A percentile compares a stretch with the other conserved stretches of the same genome.
Evolutionary conservation across 2,888 invertebrate genomes (phyloP).

Genomic region (Criorhina ranunculi): DNA sequence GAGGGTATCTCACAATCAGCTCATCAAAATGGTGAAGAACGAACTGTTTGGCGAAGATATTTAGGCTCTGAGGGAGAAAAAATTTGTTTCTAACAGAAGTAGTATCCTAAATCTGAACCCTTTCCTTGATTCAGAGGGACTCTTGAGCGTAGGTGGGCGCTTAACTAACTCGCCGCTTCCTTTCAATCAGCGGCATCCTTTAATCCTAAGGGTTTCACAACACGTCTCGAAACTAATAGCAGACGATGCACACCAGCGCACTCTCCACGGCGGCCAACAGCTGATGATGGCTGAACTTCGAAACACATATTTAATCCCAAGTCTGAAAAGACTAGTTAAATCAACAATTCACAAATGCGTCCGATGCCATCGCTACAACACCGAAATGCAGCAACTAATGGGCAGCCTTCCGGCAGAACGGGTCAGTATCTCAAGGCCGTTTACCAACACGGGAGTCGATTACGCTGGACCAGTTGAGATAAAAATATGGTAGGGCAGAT

Average conservation of each 20-base stretch:
- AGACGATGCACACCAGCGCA: too few relatives aligned
- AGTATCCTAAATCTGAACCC: slow-evolving; percentile 16
- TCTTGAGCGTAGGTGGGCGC: not conserved
- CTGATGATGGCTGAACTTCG: slow-evolving; percentile 29
- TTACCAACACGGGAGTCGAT: slow-evolving; percentile 67
- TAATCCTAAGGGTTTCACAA: not conserved
- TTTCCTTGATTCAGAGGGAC: not conserved
- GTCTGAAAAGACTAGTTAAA: slow-evolving; percentile 5
- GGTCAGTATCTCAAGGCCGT: slow-evolving; percentile 51
- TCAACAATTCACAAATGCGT: slow-evolving; percentile 56
- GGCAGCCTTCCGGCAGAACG: slow-evolving; percentile 75
- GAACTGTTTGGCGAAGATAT: slow-evolving; percentile 3
- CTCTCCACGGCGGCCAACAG: slow-evolving; percentile 32
- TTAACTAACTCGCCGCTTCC: not conserved
- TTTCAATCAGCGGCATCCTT: not conserved
- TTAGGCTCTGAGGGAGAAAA: not conserved
- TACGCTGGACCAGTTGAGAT: too few relatives aligned
- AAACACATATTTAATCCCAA: slow-evolving; percentile 11
- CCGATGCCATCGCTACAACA: slow-evolving; percentile 46
- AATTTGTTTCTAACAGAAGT: not conserved
- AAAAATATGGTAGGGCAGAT: too few relatives aligned
- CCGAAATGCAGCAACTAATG: slow-evolving; percentile 75
- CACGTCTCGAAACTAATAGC: too few relatives aligned
- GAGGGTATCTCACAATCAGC: slow-evolving; percentile 1
- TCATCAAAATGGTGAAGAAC: not conserved